Conservation (phyloP, 92 coral and sea anemone genomes). For the Diadumene lineata region DNA sequence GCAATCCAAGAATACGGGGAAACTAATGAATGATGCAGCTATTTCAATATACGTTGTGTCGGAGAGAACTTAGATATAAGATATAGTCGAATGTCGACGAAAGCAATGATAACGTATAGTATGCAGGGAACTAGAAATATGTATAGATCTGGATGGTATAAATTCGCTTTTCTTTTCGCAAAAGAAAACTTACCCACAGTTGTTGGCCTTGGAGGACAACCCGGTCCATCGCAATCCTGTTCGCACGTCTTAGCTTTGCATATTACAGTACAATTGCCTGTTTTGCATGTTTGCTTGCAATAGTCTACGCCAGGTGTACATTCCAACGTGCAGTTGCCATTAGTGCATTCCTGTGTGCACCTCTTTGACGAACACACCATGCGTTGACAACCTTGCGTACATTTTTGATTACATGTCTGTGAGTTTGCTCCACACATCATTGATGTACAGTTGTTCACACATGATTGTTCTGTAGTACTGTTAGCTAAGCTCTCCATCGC, state of each 20-base stretch:
- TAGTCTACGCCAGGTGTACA: conserved; percentile 31
- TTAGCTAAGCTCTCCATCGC: conserved; percentile 15
- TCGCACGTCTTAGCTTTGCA: conserved; percentile 17
- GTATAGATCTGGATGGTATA: no score
- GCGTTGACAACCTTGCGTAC: conserved; percentile 15
- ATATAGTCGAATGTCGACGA: no score
- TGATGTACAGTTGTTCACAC: conserved; percentile 22
- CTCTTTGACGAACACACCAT: conserved; percentile 21
- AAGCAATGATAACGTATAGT: no score
- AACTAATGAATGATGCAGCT: no score
- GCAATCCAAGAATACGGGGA: no score
- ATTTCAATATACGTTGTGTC: no score
- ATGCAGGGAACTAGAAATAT: no score
- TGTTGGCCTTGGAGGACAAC: conserved; percentile 26
- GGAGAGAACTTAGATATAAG: no score
- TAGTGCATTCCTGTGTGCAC: conserved; percentile 26
- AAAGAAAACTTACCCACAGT: conserved; percentile 37
- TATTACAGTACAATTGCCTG: conserved; percentile 28
- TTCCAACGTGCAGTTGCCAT: conserved; percentile 23
- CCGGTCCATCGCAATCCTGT: conserved; percentile 20
- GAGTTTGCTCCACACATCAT: conserved; percentile 28
- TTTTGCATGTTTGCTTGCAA: conserved; percentile 28
- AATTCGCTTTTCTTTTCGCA: no score
- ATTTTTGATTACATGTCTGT: conserved; percentile 15
- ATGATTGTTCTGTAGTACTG: conserved; percentile 8